Evolutionary conservation across 2,888 invertebrate genomes (phyloP).

Genomic region (Nomada lathburiana): DNA sequence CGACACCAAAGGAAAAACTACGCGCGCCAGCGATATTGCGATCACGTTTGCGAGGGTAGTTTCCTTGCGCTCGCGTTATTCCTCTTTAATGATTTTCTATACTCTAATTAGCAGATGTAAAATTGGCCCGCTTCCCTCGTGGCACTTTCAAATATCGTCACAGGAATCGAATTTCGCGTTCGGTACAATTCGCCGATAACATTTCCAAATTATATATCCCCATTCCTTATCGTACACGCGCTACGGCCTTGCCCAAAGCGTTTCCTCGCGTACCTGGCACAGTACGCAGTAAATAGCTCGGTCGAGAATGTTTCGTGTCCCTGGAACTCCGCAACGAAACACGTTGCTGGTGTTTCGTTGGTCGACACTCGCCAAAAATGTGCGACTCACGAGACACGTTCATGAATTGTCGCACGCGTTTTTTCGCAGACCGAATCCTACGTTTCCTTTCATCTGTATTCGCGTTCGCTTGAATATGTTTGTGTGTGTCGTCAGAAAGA

Average conservation of each 20-base stretch:
- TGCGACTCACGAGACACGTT: conserved; percentile 40
- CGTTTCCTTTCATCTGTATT: not conserved
- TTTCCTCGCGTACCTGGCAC: conserved; percentile 20
- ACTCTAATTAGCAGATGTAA: conserved; percentile 63
- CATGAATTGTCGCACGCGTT: conserved; percentile 31
- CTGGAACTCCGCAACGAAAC: conserved; percentile 67
- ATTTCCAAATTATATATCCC: no score
- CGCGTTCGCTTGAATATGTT: not conserved
- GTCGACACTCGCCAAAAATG: not conserved
- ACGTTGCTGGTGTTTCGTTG: conserved; percentile 29
- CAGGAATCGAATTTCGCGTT: conserved; percentile 10
- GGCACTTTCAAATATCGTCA: conserved; percentile 29
- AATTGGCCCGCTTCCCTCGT: conserved; percentile 68
- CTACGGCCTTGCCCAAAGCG: not conserved
- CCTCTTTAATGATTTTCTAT: conserved; percentile 32
- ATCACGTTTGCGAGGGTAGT: not conserved
- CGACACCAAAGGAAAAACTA: conserved; percentile 30
- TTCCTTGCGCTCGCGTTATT: conserved; percentile 28
- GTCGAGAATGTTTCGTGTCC: conserved; percentile 42
- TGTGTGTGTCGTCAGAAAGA: conserved; percentile 18
- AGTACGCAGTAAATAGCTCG: conserved; percentile 9
- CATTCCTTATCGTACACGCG: not conserved
- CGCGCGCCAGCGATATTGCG: not conserved
- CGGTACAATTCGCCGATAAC: not conserved
- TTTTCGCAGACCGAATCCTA: not conserved